A percentile compares a stretch with the other conserved stretches of the same genome.
Conservation (phyloP, 2,797 vertebrate species). For the Lateolabrax maculatus region DNA sequence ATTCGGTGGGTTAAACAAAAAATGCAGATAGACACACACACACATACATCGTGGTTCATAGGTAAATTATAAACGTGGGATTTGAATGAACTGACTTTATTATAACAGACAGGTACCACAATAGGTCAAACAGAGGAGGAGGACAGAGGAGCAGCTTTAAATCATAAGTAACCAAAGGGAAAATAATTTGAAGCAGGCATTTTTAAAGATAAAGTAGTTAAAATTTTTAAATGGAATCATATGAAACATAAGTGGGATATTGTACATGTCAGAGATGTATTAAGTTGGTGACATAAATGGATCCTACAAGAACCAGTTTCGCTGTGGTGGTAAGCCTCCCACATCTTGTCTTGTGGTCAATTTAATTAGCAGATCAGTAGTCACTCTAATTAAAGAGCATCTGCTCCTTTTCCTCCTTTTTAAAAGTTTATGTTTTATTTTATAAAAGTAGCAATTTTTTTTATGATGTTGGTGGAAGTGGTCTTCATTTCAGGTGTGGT, state of each 20-base stretch:
- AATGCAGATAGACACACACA: neutral
- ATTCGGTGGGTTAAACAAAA: neutral
- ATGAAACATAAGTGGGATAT: neutral
- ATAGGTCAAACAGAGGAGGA: neutral
- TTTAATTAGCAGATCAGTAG: neutral
- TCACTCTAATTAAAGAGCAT: neutral
- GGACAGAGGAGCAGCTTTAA: neutral
- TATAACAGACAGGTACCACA: neutral
- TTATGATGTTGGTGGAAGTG: neutral
- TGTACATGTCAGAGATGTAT: too few species aligned
- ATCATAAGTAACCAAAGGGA: neutral
- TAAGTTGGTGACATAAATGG: too few species aligned
- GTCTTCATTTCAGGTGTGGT: neutral
- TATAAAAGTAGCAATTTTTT: neutral
- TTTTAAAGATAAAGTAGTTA: too few species aligned
- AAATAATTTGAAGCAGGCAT: conserved; percentile 12
- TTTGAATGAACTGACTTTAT: neutral
- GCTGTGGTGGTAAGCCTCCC: neutral
- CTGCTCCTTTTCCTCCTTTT: neutral
- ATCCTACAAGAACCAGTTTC: too few species aligned
- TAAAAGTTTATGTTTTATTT: neutral
- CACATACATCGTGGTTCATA: neutral
- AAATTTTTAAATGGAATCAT: too few species aligned
- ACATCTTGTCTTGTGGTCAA: neutral
- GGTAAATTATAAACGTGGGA: neutral